These are phyloP conservation scores for Galleria mellonella DNA, from an alignment of 1,140 invertebrate genomes.

Conservation along the genomic window DNA sequence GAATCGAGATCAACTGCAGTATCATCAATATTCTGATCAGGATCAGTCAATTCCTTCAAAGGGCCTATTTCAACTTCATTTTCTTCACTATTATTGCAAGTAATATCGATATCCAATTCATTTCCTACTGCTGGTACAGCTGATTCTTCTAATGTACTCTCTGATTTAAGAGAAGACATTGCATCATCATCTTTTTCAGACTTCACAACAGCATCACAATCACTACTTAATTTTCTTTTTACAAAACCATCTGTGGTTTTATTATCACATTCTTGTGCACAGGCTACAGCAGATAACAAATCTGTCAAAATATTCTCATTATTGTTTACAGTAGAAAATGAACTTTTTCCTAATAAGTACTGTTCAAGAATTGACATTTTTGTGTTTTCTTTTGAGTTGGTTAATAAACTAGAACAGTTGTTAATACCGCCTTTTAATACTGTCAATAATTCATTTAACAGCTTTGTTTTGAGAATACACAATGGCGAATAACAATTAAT, in stretches of 20 bases:
- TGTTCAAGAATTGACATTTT: constrained; percentile 70
- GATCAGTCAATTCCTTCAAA: constrained; percentile 59
- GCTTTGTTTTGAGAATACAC: constrained; percentile 80
- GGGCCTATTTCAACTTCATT: constrained; percentile 70
- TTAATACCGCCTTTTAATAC: constrained; percentile 78
- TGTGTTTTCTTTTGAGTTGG: constrained; percentile 52
- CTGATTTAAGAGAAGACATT: constrained; percentile 44
- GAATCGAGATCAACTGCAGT: constrained; percentile 30
- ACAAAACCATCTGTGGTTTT: constrained; percentile 60
- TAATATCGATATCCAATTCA: constrained; percentile 73
- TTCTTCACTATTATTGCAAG: constrained; percentile 52
- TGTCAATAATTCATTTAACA: constrained; percentile 80
- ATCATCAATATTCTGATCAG: constrained; percentile 45
- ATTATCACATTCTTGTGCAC: constrained; percentile 73
- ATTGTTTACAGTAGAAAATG: constrained; percentile 29
- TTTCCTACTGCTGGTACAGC: constrained; percentile 69
- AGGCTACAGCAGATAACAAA: constrained; percentile 75
- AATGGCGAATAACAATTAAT: constrained; percentile 85
- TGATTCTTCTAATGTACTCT: constrained; percentile 63
- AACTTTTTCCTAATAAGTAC: constrained; percentile 61
- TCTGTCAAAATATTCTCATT: constrained; percentile 77
- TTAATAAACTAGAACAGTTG: constrained; percentile 35
- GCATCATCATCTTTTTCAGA: constrained; percentile 42
- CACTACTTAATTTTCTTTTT: constrained; percentile 56
- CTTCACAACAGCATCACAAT: constrained; percentile 63